Percentiles rank a stretch among this genome's conserved stretches.
These are phyloP conservation scores for Eurystomus glaucurus DNA, from an alignment of 2,797 vertebrate genomes.

Conservation along the genomic window DNA sequence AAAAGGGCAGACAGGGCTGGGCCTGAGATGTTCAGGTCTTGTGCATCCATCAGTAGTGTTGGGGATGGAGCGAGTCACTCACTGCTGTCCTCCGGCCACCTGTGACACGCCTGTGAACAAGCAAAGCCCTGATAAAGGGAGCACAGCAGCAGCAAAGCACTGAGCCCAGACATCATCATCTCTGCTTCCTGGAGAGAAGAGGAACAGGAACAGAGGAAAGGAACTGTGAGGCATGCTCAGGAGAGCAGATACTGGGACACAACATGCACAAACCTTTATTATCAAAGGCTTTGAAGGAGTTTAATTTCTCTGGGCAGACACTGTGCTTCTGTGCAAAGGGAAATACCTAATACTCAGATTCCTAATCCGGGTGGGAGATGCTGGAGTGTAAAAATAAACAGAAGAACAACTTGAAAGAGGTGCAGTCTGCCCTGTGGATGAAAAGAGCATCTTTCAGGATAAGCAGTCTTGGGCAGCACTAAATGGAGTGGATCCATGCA, in stretches of 20 bases:
- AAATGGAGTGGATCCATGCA: conserved; percentile 48
- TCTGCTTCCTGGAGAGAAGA: not conserved
- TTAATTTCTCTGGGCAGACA: not conserved
- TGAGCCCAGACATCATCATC: not conserved
- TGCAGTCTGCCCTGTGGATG: not conserved
- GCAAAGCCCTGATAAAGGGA: not conserved
- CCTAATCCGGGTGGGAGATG: not conserved
- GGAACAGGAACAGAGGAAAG: not conserved
- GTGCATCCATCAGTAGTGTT: not conserved
- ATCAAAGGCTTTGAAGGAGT: not conserved
- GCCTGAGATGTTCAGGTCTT: not conserved
- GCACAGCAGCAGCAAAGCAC: not conserved
- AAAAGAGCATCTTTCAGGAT: conserved; percentile 7
- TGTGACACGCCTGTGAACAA: not conserved
- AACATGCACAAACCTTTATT: not conserved
- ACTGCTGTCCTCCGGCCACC: not conserved
- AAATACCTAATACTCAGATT: not conserved
- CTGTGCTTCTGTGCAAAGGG: not conserved
- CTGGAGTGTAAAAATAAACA: not conserved
- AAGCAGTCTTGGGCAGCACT: not conserved
- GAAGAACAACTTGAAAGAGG: not conserved
- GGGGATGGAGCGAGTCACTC: not conserved
- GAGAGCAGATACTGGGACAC: not conserved
- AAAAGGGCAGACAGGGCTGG: not conserved
- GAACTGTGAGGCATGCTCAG: not conserved